Conservation (phyloP, 2,113 vertebrate species). For the Spermophilus dauricus region DNA sequence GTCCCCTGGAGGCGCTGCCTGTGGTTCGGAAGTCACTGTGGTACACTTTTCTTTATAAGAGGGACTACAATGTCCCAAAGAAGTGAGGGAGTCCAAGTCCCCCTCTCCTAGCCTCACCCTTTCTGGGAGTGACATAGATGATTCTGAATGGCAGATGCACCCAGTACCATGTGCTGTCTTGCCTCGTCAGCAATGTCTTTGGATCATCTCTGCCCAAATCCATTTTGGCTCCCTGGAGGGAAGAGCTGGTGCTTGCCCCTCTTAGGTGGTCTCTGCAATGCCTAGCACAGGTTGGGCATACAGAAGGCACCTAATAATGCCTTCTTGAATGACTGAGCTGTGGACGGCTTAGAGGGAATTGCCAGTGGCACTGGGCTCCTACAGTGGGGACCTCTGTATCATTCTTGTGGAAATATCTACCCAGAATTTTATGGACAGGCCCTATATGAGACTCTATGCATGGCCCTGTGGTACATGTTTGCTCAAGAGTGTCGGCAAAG, state of each 20-base stretch:
- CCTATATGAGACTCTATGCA: too few species aligned
- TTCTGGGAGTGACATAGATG: background rate
- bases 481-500: too few species aligned
- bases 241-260: background rate
- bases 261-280: background rate
- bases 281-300: too few species aligned
- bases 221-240: background rate
- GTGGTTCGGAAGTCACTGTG: background rate
- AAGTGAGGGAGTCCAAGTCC: rapidly evolving
- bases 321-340: background rate
- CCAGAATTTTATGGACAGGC: too few species aligned
- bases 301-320: background rate
- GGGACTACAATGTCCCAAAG: background rate
- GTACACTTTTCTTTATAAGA: background rate
- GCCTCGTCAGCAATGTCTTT: background rate
- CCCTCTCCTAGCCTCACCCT: too few species aligned
- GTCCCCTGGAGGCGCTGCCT: background rate
- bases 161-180: rapidly evolving
- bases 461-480: too few species aligned
- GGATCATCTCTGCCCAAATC: background rate
- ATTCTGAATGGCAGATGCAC: too few species aligned
- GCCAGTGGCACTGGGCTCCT: too few species aligned
- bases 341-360: too few species aligned
- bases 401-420: too few species aligned
- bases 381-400: too few species aligned